These are phyloP conservation scores for Kuschelorhynchus macadamiae DNA, from an alignment of 2,888 invertebrate genomes.

Conservation along the genomic window DNA sequence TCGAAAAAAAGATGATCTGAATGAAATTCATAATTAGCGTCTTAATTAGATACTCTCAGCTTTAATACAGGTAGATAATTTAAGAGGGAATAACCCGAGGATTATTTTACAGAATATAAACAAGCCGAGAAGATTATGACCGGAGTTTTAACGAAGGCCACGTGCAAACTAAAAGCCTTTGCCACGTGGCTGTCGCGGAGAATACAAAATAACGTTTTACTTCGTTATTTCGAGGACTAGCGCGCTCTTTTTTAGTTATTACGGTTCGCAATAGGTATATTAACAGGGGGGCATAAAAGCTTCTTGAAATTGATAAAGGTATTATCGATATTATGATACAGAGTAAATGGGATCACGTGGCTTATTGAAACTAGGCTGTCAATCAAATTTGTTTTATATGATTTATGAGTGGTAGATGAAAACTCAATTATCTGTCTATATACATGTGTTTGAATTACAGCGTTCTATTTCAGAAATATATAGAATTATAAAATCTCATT, in stretches of 20 bases:
- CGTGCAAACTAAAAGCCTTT: constrained; percentile 41
- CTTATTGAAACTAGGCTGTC: neutral
- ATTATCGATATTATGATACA: constrained; percentile 27
- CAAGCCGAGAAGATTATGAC: constrained; percentile 31
- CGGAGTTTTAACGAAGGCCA: constrained; percentile 53
- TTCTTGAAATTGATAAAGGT: constrained; percentile 8
- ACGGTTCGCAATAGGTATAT: neutral
- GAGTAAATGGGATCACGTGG: constrained; percentile 36
- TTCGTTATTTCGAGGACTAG: constrained; percentile 32
- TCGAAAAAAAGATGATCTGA: too few relatives aligned
- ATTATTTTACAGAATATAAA: constrained; percentile 31
- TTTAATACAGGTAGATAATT: too few relatives aligned
- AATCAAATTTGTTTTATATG: too few relatives aligned
- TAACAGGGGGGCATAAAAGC: neutral
- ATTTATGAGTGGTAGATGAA: too few relatives aligned
- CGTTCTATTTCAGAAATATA: too few relatives aligned
- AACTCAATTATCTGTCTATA: too few relatives aligned
- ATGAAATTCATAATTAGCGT: too few relatives aligned
- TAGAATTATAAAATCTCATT: too few relatives aligned
- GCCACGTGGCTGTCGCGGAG: constrained; percentile 19
- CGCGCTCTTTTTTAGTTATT: neutral
- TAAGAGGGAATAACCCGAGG: constrained; percentile 7
- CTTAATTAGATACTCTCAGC: too few relatives aligned
- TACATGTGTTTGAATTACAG: too few relatives aligned
- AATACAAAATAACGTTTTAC: constrained; percentile 42